These are phyloP conservation scores for Acropora tenuis DNA, from an alignment of 64 coral and sea anemone genomes.

Conservation along the genomic window DNA sequence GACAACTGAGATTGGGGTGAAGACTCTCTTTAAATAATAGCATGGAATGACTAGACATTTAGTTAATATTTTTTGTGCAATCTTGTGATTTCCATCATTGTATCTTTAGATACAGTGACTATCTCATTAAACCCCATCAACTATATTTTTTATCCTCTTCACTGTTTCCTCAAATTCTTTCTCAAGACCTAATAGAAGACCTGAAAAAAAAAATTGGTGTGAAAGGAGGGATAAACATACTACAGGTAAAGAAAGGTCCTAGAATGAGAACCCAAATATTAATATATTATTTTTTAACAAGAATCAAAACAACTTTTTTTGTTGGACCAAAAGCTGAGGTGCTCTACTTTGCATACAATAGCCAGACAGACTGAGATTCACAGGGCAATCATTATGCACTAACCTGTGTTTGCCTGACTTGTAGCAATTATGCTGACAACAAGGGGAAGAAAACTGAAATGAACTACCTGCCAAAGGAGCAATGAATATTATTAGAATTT, in stretches of 20 bases:
- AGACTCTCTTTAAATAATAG: too few relatives aligned
- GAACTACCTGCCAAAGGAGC: constrained; percentile 69
- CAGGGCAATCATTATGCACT: background rate
- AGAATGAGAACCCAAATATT: too few relatives aligned
- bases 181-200: constrained; percentile 90
- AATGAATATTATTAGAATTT: background rate
- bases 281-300: too few relatives aligned
- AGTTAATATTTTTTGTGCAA: background rate
- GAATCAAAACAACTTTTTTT: too few relatives aligned
- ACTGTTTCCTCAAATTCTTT: constrained; percentile 80
- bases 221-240: too few relatives aligned
- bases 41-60: too few relatives aligned
- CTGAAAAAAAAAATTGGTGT: constrained; percentile 44
- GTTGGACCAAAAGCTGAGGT: too few relatives aligned
- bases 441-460: constrained; percentile 96
- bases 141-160: constrained; percentile 74
- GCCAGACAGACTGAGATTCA: background rate
- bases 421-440: constrained; percentile 95
- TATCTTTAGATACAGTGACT: too few relatives aligned
- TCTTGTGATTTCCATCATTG: background rate
- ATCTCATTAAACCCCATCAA: constrained; percentile 67
- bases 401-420: constrained; percentile 98
- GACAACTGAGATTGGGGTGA: too few relatives aligned
- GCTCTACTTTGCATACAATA: background rate
- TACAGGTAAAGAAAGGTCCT: too few relatives aligned